Conservation (phyloP, 1,140 invertebrate species). For the Bilobella aurantiaca region DNA sequence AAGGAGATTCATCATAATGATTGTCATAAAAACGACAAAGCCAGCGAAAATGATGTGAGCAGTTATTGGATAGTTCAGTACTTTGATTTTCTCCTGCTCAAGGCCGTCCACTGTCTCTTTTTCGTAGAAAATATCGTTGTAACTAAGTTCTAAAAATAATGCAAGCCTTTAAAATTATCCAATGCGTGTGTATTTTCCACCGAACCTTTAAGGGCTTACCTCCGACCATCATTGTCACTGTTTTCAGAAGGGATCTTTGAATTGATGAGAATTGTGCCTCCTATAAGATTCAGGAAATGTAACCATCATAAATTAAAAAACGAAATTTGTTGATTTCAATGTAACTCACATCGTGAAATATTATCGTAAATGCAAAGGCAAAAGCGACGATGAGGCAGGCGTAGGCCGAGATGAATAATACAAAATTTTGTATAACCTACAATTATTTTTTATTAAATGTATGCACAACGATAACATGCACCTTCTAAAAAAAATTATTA, state of each 20-base stretch:
- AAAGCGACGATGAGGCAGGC: slow-evolving; percentile 65
- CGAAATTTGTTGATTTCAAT: not conserved
- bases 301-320: not conserved
- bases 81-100: slow-evolving; percentile 41
- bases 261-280: slow-evolving; percentile 7
- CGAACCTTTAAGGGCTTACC: not conserved
- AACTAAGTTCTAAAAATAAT: slow-evolving; percentile 67
- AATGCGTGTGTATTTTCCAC: not conserved
- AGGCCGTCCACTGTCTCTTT: slow-evolving; percentile 42
- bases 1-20: slow-evolving; percentile 68
- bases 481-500: too few relatives aligned
- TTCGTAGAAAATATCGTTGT: slow-evolving; percentile 67
- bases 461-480: too few relatives aligned
- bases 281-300: not conserved
- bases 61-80: slow-evolving; percentile 41
- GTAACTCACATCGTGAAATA: slow-evolving; percentile 51
- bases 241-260: slow-evolving; percentile 51
- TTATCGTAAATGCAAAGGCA: slow-evolving; percentile 59
- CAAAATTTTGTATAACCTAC: slow-evolving; percentile 58
- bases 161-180: not conserved
- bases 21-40: slow-evolving; percentile 64
- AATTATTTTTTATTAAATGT: too few relatives aligned
- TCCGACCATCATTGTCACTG: slow-evolving; percentile 76
- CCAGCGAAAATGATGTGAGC: slow-evolving; percentile 61
- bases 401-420: slow-evolving; percentile 67